Base-by-base conservation (phyloP, 2,797 vertebrate genomes). In the Brotula barbata region DNA sequence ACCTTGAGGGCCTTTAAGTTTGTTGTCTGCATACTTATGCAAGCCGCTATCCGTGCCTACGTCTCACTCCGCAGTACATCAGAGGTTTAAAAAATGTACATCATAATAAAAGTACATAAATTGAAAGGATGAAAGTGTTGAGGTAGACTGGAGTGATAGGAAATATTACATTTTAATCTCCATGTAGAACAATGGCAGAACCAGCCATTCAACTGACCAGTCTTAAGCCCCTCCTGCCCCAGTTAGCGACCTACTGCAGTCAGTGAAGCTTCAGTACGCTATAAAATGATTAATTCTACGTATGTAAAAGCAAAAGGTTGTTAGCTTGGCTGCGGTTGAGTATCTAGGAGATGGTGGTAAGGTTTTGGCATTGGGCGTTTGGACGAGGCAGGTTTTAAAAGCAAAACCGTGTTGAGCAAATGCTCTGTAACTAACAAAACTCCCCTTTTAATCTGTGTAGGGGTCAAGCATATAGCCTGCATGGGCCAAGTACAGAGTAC, bases 391-490 rank as follows among this genome's bases (percentile, higher is more conserved):
- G 11, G 9, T 34, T 66, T 31, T 55, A 61, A 21, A 41, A 22
- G 19, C 44, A 12, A 12, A 3, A 33, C 52, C 16, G 6, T 64
- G 41, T 34, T 56, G 15, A 40, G 3, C 6, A 53, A 25, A 62
- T 15, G 41, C 41, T 33, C 8, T 21, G 45, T 36, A 47, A 21
- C 21, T 20, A 22, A 36, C 37, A 9, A 25, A 33, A 28, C 46
- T 65, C 42, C 47, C 20, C 6, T 2, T 39, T 39, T 15, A 39
- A 2, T 39, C 2, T 39, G 12, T 39, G 12, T 39, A 11, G 31
- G 50, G 52, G 64, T 60, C 17, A 42, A 53, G 21, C 66, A 37
- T 37, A 58, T 49, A 33, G 51, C 11, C 31, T 42, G 28, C 31
- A 48, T 40, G 15, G 21, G 12, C 40, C 37, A 15, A 15, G 49